Base-by-base conservation (phyloP, 2,888 invertebrate species). In the Erynnis tages region DNA sequence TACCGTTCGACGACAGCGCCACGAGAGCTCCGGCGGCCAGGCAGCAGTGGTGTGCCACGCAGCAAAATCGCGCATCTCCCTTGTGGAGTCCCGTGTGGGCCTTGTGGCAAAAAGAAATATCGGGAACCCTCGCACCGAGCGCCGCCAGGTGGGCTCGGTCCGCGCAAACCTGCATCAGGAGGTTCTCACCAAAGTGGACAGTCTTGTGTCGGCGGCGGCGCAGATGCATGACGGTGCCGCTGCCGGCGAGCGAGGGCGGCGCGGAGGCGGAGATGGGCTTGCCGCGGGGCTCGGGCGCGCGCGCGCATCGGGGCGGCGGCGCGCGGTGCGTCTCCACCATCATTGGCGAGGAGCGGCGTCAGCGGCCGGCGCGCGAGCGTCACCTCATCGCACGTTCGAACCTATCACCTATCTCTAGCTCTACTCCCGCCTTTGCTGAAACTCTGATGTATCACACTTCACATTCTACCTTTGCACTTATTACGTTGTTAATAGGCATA, bases 151-250 rank as follows among this genome's bases (percentile, higher is more conserved):
- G 89, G 11, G 89, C 93, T 53, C 93, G 91, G 79, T 94, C 94
- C 59, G 93, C 93, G 78, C 93, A 94, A 46, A 94, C 94, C 79
- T 94, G 94, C 79, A 94, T 91, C 62, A 94, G 78, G 19, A 94
- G 90, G 76, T 94, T 94, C 73, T 94, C 94, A 54, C 94, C 94
- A 73, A 94, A 94, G 79, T 94, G 94, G 44, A 94, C 94, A 43
- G 94, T 94, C 81, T 94, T 94, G 83, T 94, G 94, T 54, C 94
- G 91, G 49, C 94, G 91, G 53, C 94, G 91, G 47, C 94, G 93
- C 55, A 93, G 85, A 64, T 92, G 92, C 73, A 93, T 88, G 63
- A 80, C 77, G 64, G 79, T 83, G 68, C 80, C 82, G 69, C 85
- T 84, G 76, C 87, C 89, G 68, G 82, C 81, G 66, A 82, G 84